phyloP scores from a whole-genome alignment of 2,113 vertebrate genomes.

The Pedionomus torquatus region DNA sequence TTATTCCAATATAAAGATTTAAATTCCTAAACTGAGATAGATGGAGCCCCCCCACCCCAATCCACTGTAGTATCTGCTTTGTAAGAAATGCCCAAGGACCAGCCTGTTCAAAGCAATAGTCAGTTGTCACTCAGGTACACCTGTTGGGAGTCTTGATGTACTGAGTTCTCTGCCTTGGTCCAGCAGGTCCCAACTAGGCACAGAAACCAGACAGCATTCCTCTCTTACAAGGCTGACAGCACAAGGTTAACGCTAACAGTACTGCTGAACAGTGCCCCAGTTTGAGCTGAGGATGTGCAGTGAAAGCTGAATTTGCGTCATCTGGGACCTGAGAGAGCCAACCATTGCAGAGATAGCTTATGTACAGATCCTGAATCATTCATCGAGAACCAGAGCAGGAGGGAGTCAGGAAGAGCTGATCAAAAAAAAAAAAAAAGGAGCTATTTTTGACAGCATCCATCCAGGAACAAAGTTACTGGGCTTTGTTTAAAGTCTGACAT shows the following conservation, averaged over 20 bases:
- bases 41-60: background rate
- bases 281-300: constrained; percentile 57
- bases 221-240: background rate
- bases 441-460: constrained; percentile 28
- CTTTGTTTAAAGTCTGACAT: constrained; percentile 6
- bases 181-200: background rate
- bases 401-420: constrained; percentile 7
- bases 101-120: background rate
- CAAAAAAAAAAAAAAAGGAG: constrained; percentile 30
- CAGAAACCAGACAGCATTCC: background rate
- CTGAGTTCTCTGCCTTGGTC: background rate
- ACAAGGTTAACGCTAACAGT: constrained; percentile 40
- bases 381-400: constrained; percentile 12
- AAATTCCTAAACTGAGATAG: background rate
- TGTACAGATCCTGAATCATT: constrained; percentile 69
- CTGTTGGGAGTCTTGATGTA: background rate
- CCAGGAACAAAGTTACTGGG: background rate
- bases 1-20: background rate
- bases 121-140: background rate
- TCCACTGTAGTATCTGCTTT: background rate
- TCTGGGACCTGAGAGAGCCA: constrained; percentile 21
- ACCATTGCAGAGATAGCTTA: constrained; percentile 13
- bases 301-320: constrained; percentile 63
- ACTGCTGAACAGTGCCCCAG: constrained; percentile 46
- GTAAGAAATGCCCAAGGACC: background rate